phyloP scores from a whole-genome alignment of 2,797 vertebrate species.

The Dipus sagitta region DNA sequence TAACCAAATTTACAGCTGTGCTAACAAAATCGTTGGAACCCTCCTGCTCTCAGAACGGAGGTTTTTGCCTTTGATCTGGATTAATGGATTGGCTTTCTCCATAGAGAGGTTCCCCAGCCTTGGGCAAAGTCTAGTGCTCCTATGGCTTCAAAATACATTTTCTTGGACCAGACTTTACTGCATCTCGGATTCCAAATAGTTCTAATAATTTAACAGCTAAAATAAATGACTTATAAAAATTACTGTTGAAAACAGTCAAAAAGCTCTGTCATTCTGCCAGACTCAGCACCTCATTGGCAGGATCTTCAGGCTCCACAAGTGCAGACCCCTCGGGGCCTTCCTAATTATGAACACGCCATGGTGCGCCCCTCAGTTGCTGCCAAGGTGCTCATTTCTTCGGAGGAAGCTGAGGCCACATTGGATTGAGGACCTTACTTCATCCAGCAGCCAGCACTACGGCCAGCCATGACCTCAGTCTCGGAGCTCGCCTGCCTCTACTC shows the following conservation, averaged over 20 bases:
- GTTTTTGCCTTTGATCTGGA: not conserved
- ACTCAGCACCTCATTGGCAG: not conserved
- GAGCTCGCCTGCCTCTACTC: not conserved
- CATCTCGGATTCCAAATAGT: not conserved
- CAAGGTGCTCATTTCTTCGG: not conserved
- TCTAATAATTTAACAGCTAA: conserved; percentile 17
- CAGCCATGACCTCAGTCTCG: not conserved
- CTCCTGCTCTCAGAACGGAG: conserved; percentile 26
- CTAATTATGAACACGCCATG: not conserved
- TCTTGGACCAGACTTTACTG: not conserved
- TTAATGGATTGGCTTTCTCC: not conserved
- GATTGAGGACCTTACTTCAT: not conserved
- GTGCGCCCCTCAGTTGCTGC: not conserved
- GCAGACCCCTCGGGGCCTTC: not conserved
- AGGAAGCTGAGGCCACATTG: not conserved
- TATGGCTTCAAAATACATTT: not conserved
- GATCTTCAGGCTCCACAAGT: not conserved
- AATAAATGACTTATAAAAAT: conserved; percentile 44
- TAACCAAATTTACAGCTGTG: conserved; percentile 55
- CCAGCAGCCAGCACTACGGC: no score
- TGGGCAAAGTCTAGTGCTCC: not conserved
- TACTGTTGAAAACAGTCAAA: not conserved
- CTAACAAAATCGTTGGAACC: conserved; percentile 29
- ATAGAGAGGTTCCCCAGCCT: not conserved
- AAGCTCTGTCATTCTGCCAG: not conserved